phyloP scores from a whole-genome alignment of 2,113 vertebrate genomes.

The Hippocampus comes region DNA sequence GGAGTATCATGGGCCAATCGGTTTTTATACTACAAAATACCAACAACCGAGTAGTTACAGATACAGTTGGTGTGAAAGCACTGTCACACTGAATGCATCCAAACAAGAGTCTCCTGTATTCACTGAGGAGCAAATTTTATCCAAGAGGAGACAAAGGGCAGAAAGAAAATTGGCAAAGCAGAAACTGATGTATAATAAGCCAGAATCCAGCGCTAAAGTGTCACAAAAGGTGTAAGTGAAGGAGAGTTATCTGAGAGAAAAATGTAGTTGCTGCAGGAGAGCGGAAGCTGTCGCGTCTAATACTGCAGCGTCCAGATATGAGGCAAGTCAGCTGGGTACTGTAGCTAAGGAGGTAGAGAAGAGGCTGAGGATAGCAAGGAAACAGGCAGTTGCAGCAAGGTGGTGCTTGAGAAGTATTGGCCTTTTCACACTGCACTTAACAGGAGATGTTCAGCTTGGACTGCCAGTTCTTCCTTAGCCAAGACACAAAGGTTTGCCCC shows the following conservation, averaged over 20 bases:
- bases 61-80: not conserved
- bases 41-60: not conserved
- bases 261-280: too few relatives aligned
- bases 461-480: constrained; percentile 1
- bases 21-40: not conserved
- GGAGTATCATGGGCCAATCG: not conserved
- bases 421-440: too few relatives aligned
- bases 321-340: too few relatives aligned
- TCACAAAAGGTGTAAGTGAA: not conserved
- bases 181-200: not conserved
- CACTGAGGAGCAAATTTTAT: not conserved
- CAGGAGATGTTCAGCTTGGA: not conserved
- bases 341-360: too few relatives aligned
- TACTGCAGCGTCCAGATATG: too few relatives aligned
- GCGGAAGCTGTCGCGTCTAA: too few relatives aligned
- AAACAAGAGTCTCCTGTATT: not conserved
- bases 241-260: too few relatives aligned
- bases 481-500: constrained; percentile 2
- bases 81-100: not conserved
- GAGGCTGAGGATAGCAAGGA: too few relatives aligned
- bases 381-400: too few relatives aligned
- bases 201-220: not conserved
- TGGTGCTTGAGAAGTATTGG: too few relatives aligned
- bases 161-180: not conserved
- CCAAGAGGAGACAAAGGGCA: not conserved